Base-by-base conservation (phyloP, 1,140 invertebrate genomes). In the Nomia melanderi region DNA sequence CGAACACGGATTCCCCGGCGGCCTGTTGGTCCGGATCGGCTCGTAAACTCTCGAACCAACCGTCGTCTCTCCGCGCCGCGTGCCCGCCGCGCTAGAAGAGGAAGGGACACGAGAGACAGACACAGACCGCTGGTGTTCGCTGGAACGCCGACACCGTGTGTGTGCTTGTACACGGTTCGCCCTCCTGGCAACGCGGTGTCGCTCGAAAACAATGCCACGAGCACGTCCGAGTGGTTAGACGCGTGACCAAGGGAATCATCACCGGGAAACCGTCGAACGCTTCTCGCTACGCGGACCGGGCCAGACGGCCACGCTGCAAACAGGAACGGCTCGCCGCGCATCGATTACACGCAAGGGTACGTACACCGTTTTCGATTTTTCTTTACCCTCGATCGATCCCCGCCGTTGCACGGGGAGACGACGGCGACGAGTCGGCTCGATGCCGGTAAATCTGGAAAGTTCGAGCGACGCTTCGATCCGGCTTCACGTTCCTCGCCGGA, bases 241-340 rank as follows among this genome's bases (percentile, higher is more conserved):
- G 67, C 17, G 25, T 27, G 1, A 53, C 29, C 14, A 39, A 66
- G 9, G 11, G 23, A 75, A 44, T 44, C n/a, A 67, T 47, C 36
- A 36, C 39, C 54, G 64, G 8, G 9, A 47, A 64, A 76, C 8
- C 23, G 20, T 47, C 23, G 54, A 20, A 64, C n/a, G 25, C 41
- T 59, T 44, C 44, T 23, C 12, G 54, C 36, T 76, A 53, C 41
- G 14, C 14, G 41, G 41, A 2, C 41, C 29, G 17, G 41, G 23
- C 36, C 50, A 20, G 31, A 59, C 73, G 64, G 65, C 73, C 54
- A 29, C 64, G 20, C 54, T 69, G 36, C n/a, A 31, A 36, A 17
- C 25, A 50, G 64, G 64, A 76, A 76, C 73, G 73, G 73, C 73
- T 76, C 73, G 41, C 57, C 54, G 17, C 31, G 12, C 11, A 69